These are phyloP conservation scores for Petromus typicus DNA, from an alignment of 2,113 vertebrate species.

Conservation along the genomic window DNA sequence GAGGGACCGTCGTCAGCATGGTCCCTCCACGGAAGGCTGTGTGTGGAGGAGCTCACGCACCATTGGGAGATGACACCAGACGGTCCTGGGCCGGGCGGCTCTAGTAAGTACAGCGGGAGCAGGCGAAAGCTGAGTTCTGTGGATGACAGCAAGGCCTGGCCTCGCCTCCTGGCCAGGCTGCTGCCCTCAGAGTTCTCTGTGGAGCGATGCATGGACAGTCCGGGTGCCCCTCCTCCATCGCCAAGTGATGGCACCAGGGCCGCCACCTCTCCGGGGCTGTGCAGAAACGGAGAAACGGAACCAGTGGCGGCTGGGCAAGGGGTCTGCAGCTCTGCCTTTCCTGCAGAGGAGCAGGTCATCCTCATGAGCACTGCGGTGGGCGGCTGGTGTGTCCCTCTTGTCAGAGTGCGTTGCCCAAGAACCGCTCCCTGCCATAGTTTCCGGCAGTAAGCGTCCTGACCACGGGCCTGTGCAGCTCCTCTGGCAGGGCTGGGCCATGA, in stretches of 20 bases:
- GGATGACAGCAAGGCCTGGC: background rate
- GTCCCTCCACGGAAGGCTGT: background rate
- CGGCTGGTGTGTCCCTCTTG: background rate
- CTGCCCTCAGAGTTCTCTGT: background rate
- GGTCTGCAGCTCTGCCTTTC: background rate
- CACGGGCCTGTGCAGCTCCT: accelerated
- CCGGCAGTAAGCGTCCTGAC: background rate
- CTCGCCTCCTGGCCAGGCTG: background rate
- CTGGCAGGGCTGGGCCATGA: accelerated
- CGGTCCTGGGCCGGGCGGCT: accelerated
- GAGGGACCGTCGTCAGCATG: background rate
- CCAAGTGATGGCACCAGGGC: background rate
- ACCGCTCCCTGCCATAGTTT: background rate
- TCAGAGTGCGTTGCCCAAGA: background rate
- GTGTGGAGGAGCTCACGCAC: background rate
- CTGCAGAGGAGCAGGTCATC: background rate
- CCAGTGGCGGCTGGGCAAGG: background rate
- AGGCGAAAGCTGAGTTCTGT: background rate
- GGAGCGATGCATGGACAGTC: background rate
- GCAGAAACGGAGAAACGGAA: background rate
- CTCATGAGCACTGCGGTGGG: accelerated
- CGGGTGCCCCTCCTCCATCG: background rate
- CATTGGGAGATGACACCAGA: background rate
- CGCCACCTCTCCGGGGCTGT: background rate
- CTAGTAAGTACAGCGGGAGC: background rate